phyloP scores from a whole-genome alignment of 2,888 invertebrate species.

The Phyllotreta striolata region DNA sequence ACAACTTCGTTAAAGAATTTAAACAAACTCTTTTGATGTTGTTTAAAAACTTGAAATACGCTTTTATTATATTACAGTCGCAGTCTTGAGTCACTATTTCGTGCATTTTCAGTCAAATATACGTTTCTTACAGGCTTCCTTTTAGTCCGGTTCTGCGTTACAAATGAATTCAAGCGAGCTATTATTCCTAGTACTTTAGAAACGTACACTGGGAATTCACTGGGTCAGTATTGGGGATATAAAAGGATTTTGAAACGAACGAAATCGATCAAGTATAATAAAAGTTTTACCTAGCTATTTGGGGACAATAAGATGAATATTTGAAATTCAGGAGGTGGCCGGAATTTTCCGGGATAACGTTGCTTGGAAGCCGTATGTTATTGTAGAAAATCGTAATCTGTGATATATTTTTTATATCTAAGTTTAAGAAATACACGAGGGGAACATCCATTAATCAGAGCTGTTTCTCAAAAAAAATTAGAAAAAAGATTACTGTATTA shows the following conservation, averaged over 20 bases:
- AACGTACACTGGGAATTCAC: slow-evolving; percentile 10
- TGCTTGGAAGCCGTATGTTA: not conserved
- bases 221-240: slow-evolving; percentile 16
- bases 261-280: slow-evolving; percentile 15
- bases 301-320: slow-evolving; percentile 3
- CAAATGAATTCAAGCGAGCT: slow-evolving; percentile 10
- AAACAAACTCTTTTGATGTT: too few relatives aligned
- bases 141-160: slow-evolving; percentile 1
- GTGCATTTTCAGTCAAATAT: too few relatives aligned
- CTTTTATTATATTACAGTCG: too few relatives aligned
- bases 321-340: slow-evolving; percentile 11
- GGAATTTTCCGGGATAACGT: not conserved
- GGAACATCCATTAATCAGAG: not conserved
- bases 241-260: slow-evolving; percentile 17
- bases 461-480: too few relatives aligned
- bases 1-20: too few relatives aligned
- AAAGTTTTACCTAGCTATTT: slow-evolving; percentile 17
- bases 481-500: too few relatives aligned
- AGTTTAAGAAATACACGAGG: not conserved
- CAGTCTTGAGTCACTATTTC: too few relatives aligned
- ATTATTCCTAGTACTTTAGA: slow-evolving; percentile 15
- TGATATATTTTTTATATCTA: not conserved
- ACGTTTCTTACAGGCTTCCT: not conserved
- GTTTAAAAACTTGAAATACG: too few relatives aligned
- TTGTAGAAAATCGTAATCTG: not conserved